Evolutionary conservation across 2,797 vertebrate genomes (phyloP).

Genomic region (Poecilia wingei): DNA sequence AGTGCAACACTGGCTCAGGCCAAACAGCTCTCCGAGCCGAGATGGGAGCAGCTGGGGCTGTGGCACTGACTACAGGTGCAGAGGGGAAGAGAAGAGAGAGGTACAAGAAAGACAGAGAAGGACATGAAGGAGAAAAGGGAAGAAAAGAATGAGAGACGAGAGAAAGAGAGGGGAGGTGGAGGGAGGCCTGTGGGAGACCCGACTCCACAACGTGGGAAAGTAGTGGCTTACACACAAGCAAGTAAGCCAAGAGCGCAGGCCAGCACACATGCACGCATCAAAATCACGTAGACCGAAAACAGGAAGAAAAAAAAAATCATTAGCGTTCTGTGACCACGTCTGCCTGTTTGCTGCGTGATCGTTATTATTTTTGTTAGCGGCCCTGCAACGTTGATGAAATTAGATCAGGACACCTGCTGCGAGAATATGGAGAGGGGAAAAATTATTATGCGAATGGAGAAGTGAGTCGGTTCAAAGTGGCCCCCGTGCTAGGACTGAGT

Average conservation of each 20-base stretch:
- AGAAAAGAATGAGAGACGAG: slow-evolving; percentile 35
- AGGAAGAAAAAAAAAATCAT: slow-evolving; percentile 44
- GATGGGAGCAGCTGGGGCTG: slow-evolving; percentile 77
- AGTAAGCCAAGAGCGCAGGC: slow-evolving; percentile 70
- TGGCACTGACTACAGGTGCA: slow-evolving; percentile 81
- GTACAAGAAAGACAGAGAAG: slow-evolving; percentile 31
- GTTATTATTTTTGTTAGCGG: slow-evolving; percentile 63
- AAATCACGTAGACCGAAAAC: slow-evolving; percentile 53
- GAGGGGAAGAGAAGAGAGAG: slow-evolving; percentile 55
- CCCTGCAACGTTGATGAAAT: slow-evolving; percentile 67
- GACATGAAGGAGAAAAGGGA: slow-evolving; percentile 16
- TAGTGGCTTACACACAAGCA: slow-evolving; percentile 75
- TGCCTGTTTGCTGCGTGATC: slow-evolving; percentile 43
- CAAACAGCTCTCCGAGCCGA: slow-evolving; percentile 68
- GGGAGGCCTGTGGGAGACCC: slow-evolving; percentile 74
- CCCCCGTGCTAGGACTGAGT: slow-evolving; percentile 24
- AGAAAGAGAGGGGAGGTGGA: slow-evolving; percentile 47
- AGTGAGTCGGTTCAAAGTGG: slow-evolving; percentile 22
- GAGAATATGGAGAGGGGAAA: slow-evolving; percentile 56
- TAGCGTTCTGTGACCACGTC: slow-evolving; percentile 40
- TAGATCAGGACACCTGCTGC: slow-evolving; percentile 75
- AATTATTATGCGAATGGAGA: slow-evolving; percentile 4
- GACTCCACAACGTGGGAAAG: slow-evolving; percentile 81
- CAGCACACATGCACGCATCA: slow-evolving; percentile 54
- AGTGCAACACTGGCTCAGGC: slow-evolving; percentile 81